Percentiles rank a stretch among this genome's conserved stretches.
These are phyloP conservation scores for Kuschelorhynchus macadamiae DNA, from an alignment of 2,888 invertebrate genomes.

Conservation along the genomic window DNA sequence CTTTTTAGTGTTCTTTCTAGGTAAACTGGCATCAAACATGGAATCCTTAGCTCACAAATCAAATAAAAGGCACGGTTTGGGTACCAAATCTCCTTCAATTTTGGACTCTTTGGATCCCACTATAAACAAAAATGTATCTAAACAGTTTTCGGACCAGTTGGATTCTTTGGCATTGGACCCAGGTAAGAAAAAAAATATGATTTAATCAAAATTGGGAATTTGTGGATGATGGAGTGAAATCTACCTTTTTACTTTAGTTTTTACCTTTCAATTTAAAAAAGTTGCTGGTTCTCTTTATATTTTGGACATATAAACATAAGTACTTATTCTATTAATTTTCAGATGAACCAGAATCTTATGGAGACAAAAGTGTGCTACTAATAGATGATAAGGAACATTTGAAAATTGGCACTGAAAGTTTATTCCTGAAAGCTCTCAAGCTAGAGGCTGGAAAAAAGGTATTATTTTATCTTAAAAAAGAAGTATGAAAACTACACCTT, in stretches of 20 bases:
- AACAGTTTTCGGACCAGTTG: constrained; percentile 14
- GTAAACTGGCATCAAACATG: constrained; percentile 46
- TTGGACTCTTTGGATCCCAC: constrained; percentile 62
- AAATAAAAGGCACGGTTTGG: constrained; percentile 43
- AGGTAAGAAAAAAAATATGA: constrained; percentile 24
- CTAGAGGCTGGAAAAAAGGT: constrained; percentile 72
- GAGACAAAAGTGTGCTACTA: constrained; percentile 71
- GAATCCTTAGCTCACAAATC: constrained; percentile 50
- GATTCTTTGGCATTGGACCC: constrained; percentile 25
- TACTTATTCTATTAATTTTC: constrained; percentile 17
- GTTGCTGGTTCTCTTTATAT: too few species aligned
- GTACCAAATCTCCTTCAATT: constrained; percentile 57
- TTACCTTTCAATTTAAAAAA: too few species aligned
- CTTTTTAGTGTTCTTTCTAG: constrained; percentile 44
- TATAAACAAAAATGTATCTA: constrained; percentile 47
- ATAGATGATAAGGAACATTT: constrained; percentile 76
- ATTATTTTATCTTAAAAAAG: too few species aligned
- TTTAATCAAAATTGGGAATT: neutral
- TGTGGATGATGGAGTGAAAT: neutral
- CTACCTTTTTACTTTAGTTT: too few species aligned
- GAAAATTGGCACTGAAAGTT: constrained; percentile 72
- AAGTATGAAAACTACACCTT: too few species aligned
- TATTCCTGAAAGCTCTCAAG: constrained; percentile 70
- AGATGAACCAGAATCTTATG: constrained; percentile 51
- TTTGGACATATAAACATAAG: too few species aligned